Conservation (phyloP, 2,888 invertebrate species). For the Eledona agricola region DNA sequence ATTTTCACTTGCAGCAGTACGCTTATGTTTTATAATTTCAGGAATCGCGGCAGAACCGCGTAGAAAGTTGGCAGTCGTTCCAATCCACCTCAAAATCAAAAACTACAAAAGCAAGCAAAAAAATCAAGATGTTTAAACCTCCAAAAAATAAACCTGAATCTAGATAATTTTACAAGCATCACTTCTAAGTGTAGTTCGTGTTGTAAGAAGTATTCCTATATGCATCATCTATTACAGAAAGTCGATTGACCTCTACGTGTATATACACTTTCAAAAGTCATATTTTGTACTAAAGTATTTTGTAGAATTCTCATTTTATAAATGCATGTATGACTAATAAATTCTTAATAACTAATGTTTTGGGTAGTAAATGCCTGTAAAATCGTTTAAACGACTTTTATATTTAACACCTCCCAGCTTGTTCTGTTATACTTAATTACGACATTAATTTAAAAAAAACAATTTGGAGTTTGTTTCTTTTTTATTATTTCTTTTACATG, state of each 20-base stretch:
- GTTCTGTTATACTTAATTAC: no score
- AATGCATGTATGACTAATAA: conserved; percentile 18
- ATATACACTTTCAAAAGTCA: conserved; percentile 13
- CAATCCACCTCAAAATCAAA: conserved; percentile 77
- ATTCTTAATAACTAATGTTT: no score
- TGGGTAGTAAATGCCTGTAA: no score
- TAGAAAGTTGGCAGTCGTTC: conserved; percentile 93
- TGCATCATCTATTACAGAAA: conserved; percentile 10
- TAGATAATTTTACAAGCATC: conserved; percentile 68
- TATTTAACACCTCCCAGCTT: no score
- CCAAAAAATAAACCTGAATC: conserved; percentile 94
- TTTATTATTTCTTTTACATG: no score
- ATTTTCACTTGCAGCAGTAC: conserved; percentile 28
- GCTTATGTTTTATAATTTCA: conserved; percentile 54
- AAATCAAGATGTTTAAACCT: conserved; percentile 85
- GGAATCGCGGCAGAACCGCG: conserved; percentile 91
- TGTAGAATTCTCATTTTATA: conserved; percentile 30
- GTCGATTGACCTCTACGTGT: conserved; percentile 4
- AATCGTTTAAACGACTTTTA: no score
- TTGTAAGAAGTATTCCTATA: conserved; percentile 14
- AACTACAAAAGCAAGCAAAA: conserved; percentile 77
- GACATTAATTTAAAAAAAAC: no score
- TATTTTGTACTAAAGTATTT: conserved; percentile 35
- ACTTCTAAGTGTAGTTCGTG: conserved; percentile 9
- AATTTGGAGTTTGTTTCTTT: no score